phyloP scores from a whole-genome alignment of 1,140 invertebrate species.

The Pseudachorutes palmiensis region DNA sequence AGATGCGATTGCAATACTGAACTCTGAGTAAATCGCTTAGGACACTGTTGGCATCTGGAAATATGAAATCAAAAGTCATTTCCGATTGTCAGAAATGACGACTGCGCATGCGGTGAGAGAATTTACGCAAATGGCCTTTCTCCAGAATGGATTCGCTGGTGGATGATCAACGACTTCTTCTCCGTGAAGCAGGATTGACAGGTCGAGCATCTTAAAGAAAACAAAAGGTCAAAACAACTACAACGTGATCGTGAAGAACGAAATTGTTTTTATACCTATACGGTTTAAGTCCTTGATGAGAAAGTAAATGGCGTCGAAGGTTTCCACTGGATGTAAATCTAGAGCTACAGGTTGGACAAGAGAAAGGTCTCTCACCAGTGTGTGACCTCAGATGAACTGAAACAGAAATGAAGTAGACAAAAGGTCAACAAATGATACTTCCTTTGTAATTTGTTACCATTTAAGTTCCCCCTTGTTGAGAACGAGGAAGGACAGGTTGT shows the following conservation, averaged over 20 bases:
- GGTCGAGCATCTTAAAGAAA: background rate
- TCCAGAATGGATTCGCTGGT: background rate
- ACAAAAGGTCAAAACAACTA: background rate
- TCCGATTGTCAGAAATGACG: too few relatives aligned
- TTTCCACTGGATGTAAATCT: background rate
- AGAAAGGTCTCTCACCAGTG: background rate
- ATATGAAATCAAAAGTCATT: background rate
- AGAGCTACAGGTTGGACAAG: background rate
- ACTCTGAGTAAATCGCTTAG: background rate
- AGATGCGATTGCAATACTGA: background rate
- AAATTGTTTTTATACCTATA: background rate
- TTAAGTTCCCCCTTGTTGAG: background rate
- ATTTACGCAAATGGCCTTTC: background rate
- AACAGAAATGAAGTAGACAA: background rate
- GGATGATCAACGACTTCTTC: background rate
- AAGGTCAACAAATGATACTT: background rate
- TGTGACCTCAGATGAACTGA: background rate
- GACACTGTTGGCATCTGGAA: background rate
- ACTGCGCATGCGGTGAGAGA: too few relatives aligned
- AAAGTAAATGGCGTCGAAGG: background rate
- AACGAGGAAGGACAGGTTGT: background rate
- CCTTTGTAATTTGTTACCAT: background rate
- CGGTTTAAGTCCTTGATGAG: background rate
- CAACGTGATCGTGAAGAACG: background rate
- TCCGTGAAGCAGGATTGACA: background rate